Conservation (phyloP, 2,888 invertebrate species). For the Colostygia pectinataria region DNA sequence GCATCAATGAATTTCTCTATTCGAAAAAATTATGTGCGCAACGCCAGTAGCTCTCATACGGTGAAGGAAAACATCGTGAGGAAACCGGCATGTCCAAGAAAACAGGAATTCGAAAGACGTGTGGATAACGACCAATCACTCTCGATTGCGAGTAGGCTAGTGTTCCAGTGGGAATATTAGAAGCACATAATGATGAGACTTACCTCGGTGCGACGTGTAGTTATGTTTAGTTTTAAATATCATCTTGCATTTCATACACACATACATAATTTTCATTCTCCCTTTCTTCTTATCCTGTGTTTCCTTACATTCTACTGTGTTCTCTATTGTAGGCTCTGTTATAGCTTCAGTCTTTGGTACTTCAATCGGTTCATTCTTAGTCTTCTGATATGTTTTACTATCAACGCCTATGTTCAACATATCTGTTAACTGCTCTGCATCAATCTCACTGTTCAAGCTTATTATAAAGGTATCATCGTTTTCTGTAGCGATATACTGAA, state of each 20-base stretch:
- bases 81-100: too few species aligned
- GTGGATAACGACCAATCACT: too few species aligned
- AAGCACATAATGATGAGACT: too few species aligned
- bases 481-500: constrained; percentile 75
- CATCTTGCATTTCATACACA: constrained; percentile 66
- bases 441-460: constrained; percentile 73
- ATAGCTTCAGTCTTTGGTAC: background rate
- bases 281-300: constrained; percentile 32
- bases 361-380: background rate
- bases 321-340: constrained; percentile 23
- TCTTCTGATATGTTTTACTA: constrained; percentile 1
- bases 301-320: constrained; percentile 5
- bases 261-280: constrained; percentile 51
- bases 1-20: too few species aligned
- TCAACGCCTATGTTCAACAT: constrained; percentile 68
- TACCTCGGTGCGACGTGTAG: constrained; percentile 71
- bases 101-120: too few species aligned
- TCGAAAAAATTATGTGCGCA: too few species aligned
- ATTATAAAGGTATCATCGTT: constrained; percentile 78
- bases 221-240: constrained; percentile 69
- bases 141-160: too few species aligned
- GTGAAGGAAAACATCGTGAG: too few species aligned
- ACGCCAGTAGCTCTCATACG: too few species aligned
- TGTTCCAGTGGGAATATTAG: too few species aligned
- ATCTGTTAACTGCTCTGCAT: constrained; percentile 70